These are phyloP conservation scores for Odontomyia ornata DNA, from an alignment of 2,888 invertebrate species.

Conservation along the genomic window DNA sequence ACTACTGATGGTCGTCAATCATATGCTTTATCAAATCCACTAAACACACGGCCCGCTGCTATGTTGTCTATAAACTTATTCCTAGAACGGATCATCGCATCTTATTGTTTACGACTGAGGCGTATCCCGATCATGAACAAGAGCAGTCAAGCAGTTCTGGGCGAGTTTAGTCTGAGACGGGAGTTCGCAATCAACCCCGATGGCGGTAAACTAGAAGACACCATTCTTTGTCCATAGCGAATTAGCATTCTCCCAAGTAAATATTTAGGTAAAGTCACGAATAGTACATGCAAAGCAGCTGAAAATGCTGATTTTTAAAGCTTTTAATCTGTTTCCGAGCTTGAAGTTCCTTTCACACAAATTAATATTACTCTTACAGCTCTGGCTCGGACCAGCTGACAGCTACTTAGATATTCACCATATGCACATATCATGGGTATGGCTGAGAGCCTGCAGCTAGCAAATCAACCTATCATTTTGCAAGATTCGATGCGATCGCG, in stretches of 20 bases:
- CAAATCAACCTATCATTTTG: constrained; percentile 40
- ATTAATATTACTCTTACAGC: no score
- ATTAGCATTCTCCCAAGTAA: no score
- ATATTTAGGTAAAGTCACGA: no score
- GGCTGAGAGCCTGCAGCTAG: constrained; percentile 20
- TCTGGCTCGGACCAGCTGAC: background rate
- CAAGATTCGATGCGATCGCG: constrained; percentile 19
- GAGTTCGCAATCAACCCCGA: no score
- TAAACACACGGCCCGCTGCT: constrained; percentile 10
- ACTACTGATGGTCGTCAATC: constrained; percentile 36
- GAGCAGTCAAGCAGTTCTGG: background rate
- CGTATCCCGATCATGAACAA: constrained; percentile 33
- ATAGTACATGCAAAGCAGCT: no score
- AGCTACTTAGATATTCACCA: constrained; percentile 18
- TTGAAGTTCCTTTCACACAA: no score
- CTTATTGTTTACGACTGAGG: constrained; percentile 22
- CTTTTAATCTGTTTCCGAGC: no score
- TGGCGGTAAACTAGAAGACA: no score
- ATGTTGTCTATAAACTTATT: background rate
- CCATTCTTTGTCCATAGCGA: no score
- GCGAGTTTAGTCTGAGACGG: background rate
- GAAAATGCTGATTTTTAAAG: no score
- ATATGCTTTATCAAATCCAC: constrained; percentile 17
- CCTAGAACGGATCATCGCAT: background rate
- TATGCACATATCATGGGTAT: constrained; percentile 28